Evolutionary conservation across 2,888 invertebrate genomes (phyloP).

Genomic region (Xestia ashworthii): DNA sequence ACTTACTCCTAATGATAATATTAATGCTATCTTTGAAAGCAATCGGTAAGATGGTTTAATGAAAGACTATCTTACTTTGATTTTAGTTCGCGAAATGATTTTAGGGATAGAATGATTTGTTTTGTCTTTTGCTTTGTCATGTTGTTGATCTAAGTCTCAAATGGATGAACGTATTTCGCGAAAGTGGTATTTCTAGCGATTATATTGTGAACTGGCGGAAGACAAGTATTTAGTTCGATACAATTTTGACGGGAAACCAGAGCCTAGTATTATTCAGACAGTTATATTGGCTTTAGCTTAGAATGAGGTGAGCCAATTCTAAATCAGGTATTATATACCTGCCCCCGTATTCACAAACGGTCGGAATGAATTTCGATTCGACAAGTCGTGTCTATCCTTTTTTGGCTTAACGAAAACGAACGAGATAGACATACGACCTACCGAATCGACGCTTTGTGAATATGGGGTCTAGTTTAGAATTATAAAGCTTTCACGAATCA

Average conservation of each 20-base stretch:
- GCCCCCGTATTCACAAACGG: too few species aligned
- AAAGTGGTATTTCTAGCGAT: neutral
- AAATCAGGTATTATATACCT: neutral
- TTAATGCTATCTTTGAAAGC: slow-evolving; percentile 87
- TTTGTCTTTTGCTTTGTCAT: slow-evolving; percentile 20
- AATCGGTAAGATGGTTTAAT: slow-evolving; percentile 80
- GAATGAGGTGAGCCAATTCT: neutral
- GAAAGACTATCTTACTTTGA: slow-evolving; percentile 63
- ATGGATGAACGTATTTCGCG: neutral
- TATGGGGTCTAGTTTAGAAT: too few species aligned
- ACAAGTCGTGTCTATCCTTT: too few species aligned
- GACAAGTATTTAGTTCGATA: too few species aligned
- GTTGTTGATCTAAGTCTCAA: neutral
- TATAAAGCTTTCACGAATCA: too few species aligned
- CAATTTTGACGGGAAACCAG: too few species aligned
- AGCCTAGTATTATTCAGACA: too few species aligned
- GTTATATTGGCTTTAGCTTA: neutral
- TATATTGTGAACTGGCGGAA: neutral
- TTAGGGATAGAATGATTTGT: slow-evolving; percentile 21
- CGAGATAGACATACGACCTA: too few species aligned
- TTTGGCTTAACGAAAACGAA: too few species aligned
- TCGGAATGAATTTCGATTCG: too few species aligned
- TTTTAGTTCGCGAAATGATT: slow-evolving; percentile 55
- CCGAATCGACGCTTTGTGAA: too few species aligned
- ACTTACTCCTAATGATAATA: slow-evolving; percentile 89